These are phyloP conservation scores for Aphidius colemani DNA, from an alignment of 2,888 invertebrate species.

Conservation along the genomic window DNA sequence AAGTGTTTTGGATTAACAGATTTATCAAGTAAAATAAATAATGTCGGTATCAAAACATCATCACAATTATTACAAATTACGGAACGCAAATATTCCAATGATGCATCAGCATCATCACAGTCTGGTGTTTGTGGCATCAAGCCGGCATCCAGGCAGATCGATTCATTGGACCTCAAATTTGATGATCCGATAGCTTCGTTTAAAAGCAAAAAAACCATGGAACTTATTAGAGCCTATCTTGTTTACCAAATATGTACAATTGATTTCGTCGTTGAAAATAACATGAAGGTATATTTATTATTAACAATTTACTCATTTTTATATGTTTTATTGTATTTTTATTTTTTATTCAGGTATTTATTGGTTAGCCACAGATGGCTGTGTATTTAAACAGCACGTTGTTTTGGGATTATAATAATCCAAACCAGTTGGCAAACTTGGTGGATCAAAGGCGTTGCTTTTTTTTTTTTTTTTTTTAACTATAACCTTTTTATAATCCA, in stretches of 20 bases:
- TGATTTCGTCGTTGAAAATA: conserved; percentile 87
- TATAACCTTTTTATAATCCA: no score
- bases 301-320: not conserved
- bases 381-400: no score
- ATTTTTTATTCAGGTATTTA: conserved; percentile 1
- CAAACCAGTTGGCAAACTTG: no score
- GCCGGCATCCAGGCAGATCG: conserved; percentile 56
- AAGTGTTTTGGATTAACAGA: conserved; percentile 42
- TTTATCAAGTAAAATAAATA: conserved; percentile 36
- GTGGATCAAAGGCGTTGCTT: no score
- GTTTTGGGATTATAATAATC: no score
- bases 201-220: conserved; percentile 93
- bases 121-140: conserved; percentile 14
- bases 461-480: no score
- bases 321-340: not conserved
- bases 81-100: conserved; percentile 42
- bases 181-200: conserved; percentile 89
- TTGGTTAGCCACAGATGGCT: conserved; percentile 4
- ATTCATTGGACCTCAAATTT: conserved; percentile 84
- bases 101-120: conserved; percentile 15
- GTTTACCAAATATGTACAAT: conserved; percentile 92
- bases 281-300: conserved; percentile 74
- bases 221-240: conserved; percentile 85
- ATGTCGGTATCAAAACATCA: conserved; percentile 35
- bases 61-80: conserved; percentile 46